These are phyloP conservation scores for Phaethornis superciliosus DNA, from an alignment of 2,113 vertebrate genomes.

Conservation along the genomic window DNA sequence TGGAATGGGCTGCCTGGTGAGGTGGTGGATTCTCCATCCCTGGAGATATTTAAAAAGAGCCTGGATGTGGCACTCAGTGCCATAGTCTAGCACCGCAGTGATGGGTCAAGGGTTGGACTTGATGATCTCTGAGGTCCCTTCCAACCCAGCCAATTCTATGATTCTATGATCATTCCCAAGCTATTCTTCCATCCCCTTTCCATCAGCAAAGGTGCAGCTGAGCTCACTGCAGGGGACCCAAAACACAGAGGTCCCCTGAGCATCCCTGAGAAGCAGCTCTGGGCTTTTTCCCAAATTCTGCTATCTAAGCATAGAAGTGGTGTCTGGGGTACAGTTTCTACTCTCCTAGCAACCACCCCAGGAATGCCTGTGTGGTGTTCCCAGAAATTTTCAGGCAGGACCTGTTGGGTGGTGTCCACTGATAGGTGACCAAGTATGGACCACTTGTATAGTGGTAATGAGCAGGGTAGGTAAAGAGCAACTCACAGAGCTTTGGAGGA, in stretches of 20 bases:
- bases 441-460: rapidly evolving
- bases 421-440: neutral
- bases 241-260: neutral
- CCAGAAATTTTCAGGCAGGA: neutral
- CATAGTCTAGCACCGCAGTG: too few relatives aligned
- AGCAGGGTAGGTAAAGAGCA: neutral
- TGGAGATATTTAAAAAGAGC: too few relatives aligned
- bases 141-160: too few relatives aligned
- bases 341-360: neutral
- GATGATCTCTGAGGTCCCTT: too few relatives aligned
- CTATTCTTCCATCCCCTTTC: neutral
- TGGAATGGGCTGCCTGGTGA: too few relatives aligned
- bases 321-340: rapidly evolving
- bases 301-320: rapidly evolving
- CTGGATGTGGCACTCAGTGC: too few relatives aligned
- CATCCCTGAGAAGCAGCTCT: neutral
- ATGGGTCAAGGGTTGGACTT: too few relatives aligned
- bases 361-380: rapidly evolving
- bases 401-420: neutral
- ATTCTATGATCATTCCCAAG: neutral
- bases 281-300: neutral
- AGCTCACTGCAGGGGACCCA: neutral
- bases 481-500: neutral
- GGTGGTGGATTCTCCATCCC: too few relatives aligned
- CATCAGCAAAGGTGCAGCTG: neutral